Conservation (phyloP, 2,797 vertebrate species). For the Chaetodon trifasciatus region DNA sequence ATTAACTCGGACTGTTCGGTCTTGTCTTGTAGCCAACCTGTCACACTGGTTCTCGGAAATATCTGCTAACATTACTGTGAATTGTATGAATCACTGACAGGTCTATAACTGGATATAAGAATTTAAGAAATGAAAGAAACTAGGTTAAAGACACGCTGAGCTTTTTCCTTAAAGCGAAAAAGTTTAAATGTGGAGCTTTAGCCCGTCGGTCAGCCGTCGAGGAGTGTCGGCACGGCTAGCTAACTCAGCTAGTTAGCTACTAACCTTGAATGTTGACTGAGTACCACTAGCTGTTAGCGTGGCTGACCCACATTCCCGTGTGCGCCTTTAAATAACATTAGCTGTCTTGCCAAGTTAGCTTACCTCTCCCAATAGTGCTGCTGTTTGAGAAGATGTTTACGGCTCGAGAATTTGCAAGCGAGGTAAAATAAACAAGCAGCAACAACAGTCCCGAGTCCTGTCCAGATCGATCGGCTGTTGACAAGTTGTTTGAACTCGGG, state of each 20-base stretch:
- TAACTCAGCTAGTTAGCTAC: conserved; percentile 69
- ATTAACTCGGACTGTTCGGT: conserved; percentile 48
- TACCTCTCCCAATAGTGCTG: conserved; percentile 71
- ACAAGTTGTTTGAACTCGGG: conserved; percentile 76
- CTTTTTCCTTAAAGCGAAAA: neutral
- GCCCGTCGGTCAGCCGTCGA: conserved; percentile 36
- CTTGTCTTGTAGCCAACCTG: conserved; percentile 77
- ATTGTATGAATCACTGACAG: conserved; percentile 52
- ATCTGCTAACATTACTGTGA: conserved; percentile 45
- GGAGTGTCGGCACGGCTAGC: conserved; percentile 49
- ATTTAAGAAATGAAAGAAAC: neutral
- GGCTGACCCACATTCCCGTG: conserved; percentile 77
- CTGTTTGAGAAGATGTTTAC: conserved; percentile 27
- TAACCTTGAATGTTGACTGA: conserved; percentile 75
- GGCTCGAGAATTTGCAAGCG: neutral
- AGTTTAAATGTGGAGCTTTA: neutral
- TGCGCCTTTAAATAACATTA: conserved; percentile 61
- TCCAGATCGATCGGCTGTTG: conserved; percentile 74
- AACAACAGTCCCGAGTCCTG: conserved; percentile 30
- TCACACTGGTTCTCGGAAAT: conserved; percentile 78
- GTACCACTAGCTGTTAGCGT: conserved; percentile 70
- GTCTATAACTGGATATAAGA: conserved; percentile 35
- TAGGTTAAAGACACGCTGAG: neutral
- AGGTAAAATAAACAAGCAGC: conserved; percentile 12
- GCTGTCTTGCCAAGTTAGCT: conserved; percentile 55